Conservation (phyloP, 2,797 vertebrate genomes). For the Morelia viridis region DNA sequence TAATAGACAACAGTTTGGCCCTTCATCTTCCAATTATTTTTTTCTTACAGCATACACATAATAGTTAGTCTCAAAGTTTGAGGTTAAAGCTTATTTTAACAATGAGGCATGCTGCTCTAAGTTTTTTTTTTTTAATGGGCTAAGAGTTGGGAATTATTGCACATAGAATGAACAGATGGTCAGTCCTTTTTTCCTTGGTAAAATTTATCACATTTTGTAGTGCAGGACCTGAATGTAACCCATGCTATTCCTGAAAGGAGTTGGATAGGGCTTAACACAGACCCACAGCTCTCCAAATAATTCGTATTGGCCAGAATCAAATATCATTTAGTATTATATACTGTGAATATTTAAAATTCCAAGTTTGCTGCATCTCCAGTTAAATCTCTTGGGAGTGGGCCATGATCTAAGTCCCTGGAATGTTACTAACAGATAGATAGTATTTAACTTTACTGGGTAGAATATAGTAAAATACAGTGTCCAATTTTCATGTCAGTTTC, state of each 20-base stretch:
- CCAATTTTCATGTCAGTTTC: background rate
- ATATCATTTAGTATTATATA: background rate
- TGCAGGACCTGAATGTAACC: background rate
- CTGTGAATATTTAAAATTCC: background rate
- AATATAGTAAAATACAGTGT: background rate
- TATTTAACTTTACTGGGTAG: background rate
- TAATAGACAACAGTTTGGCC: constrained; percentile 22
- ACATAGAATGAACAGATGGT: background rate
- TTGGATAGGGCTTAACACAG: background rate
- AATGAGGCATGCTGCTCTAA: constrained; percentile 15
- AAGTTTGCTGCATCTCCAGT: background rate
- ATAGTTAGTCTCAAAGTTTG: constrained; percentile 21
- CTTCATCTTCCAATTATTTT: constrained; percentile 39
- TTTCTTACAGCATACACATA: constrained; percentile 15
- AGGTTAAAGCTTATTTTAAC: constrained; percentile 28
- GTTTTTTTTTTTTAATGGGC: constrained; percentile 6
- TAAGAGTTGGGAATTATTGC: constrained; percentile 13
- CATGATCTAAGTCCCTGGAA: background rate
- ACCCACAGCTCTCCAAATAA: background rate
- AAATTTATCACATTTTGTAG: background rate
- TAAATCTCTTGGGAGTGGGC: background rate
- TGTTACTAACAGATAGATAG: background rate
- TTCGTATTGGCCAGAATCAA: background rate
- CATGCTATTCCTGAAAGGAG: background rate
- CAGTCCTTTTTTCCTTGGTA: background rate